phyloP scores from a whole-genome alignment of 2,113 vertebrate genomes.

The Aleadryas rufinucha region DNA sequence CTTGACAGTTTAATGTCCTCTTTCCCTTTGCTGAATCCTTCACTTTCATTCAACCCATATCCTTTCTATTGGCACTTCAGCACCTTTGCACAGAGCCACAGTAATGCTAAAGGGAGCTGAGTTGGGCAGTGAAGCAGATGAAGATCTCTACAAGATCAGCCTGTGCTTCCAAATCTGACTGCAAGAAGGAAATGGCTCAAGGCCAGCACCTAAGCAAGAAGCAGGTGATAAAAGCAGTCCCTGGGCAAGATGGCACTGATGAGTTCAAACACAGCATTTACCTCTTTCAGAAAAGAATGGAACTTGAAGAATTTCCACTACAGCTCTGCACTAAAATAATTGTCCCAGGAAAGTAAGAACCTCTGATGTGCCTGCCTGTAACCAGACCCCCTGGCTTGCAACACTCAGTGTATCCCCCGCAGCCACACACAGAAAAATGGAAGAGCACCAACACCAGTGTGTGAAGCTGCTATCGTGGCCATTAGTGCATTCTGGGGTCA shows the following conservation, averaged over 20 bases:
- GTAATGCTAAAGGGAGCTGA: background rate
- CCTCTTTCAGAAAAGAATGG: background rate
- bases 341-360: background rate
- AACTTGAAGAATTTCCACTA: background rate
- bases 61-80: background rate
- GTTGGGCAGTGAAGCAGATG: background rate
- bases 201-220: background rate
- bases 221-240: background rate
- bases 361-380: background rate
- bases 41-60: background rate
- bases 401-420: background rate
- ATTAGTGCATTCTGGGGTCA: background rate
- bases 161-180: background rate
- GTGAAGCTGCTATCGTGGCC: background rate
- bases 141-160: background rate
- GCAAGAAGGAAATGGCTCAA: background rate
- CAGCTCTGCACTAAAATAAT: background rate
- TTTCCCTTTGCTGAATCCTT: background rate
- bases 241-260: background rate
- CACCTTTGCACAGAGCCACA: background rate
- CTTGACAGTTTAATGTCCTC: slow-evolving; percentile 1
- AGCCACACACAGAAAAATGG: background rate
- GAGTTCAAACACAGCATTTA: background rate
- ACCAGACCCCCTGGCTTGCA: background rate
- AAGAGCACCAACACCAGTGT: background rate